A percentile compares a stretch with the other conserved stretches of the same genome.
These are phyloP conservation scores for Alauda arvensis DNA, from an alignment of 2,797 vertebrate genomes.

Conservation along the genomic window DNA sequence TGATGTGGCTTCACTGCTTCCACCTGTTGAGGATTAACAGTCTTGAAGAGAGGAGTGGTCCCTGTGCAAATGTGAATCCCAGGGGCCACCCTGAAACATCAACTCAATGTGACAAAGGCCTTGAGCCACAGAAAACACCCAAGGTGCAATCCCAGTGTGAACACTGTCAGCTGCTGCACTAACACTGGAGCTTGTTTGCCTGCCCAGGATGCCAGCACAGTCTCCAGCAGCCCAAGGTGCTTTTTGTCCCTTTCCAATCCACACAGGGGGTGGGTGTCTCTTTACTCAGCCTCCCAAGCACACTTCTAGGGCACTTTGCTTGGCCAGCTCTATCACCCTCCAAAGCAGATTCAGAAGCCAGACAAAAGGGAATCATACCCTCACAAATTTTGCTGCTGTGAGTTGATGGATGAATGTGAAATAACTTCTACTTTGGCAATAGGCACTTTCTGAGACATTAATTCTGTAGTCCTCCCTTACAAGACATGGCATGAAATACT, in stretches of 20 bases:
- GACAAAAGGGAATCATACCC: background rate
- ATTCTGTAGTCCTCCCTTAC: background rate
- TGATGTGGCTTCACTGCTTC: background rate
- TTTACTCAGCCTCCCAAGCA: background rate
- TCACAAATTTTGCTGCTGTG: background rate
- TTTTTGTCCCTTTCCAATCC: background rate
- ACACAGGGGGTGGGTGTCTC: fast-evolving
- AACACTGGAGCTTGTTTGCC: background rate
- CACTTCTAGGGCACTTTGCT: background rate
- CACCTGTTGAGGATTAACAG: background rate
- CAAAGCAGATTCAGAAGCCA: background rate
- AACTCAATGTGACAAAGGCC: background rate
- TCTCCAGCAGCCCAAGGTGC: background rate
- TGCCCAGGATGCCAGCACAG: background rate
- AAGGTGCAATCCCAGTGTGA: background rate
- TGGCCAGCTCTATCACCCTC: background rate
- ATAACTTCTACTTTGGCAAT: background rate
- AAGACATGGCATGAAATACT: background rate
- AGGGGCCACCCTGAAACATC: background rate
- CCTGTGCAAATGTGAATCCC: background rate
- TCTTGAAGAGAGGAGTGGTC: background rate
- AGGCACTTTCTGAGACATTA: background rate
- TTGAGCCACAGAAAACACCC: background rate
- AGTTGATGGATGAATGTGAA: background rate
- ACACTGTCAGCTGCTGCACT: background rate